Conservation (phyloP, 2,888 invertebrate genomes). For the Hydroisotoma schaefferi region DNA sequence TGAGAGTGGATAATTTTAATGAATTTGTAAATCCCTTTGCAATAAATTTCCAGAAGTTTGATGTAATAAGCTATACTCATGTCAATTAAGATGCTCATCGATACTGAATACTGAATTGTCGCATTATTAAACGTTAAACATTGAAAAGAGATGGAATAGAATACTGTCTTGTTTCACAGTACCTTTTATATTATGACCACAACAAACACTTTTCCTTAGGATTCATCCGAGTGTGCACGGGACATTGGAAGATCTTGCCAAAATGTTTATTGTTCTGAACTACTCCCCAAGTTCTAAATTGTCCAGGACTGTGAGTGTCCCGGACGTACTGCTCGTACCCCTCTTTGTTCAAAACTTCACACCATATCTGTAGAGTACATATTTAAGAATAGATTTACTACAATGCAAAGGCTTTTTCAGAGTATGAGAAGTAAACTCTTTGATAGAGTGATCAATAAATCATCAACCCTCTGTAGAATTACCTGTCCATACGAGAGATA, state of each 20-base stretch:
- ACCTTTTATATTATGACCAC: constrained; percentile 48
- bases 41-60: no score
- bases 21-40: no score
- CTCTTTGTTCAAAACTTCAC: constrained; percentile 52
- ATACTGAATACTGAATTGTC: no score
- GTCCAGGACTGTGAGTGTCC: constrained; percentile 52
- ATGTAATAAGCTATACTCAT: no score
- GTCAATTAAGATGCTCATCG: no score
- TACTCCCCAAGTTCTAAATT: constrained; percentile 51
- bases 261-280: constrained; percentile 51
- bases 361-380: constrained; percentile 50
- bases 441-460: background rate
- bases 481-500: constrained; percentile 53
- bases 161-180: no score
- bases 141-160: no score
- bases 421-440: no score
- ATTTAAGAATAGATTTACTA: background rate
- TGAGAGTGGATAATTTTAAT: no score
- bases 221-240: constrained; percentile 52
- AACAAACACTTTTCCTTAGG: constrained; percentile 52
- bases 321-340: constrained; percentile 52
- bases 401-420: background rate
- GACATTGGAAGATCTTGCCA: constrained; percentile 51
- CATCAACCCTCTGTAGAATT: constrained; percentile 4
- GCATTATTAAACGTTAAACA: no score